These are phyloP conservation scores for Piprites chloris DNA, from an alignment of 2,113 vertebrate species.

Conservation along the genomic window DNA sequence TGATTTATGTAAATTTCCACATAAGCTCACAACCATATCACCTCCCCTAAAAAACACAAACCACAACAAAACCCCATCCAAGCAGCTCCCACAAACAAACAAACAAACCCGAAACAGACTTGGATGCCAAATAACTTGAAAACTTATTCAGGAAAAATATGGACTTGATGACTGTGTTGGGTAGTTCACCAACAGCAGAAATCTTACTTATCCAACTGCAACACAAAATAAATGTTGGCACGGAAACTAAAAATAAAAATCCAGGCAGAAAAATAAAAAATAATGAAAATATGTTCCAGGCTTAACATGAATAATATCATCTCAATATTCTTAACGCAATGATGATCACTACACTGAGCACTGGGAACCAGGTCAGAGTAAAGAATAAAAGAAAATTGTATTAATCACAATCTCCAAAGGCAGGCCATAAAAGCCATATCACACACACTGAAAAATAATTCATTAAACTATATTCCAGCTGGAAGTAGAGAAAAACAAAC, in stretches of 20 bases:
- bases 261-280: slow-evolving; percentile 1
- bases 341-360: neutral
- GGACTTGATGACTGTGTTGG: slow-evolving; percentile 35
- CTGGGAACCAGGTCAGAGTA: slow-evolving; percentile 26
- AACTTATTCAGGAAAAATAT: neutral
- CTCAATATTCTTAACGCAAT: slow-evolving; percentile 11
- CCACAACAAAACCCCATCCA: neutral
- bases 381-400: slow-evolving; percentile 63
- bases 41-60: neutral
- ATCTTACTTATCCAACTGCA: slow-evolving; percentile 39
- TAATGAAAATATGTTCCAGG: slow-evolving; percentile 17
- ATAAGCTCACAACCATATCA: neutral
- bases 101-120: neutral
- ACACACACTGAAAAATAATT: slow-evolving; percentile 74
- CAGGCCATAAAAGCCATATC: slow-evolving; percentile 71
- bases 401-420: slow-evolving; percentile 68
- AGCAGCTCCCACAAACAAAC: neutral
- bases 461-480: slow-evolving; percentile 73
- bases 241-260: slow-evolving; percentile 51
- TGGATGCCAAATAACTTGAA: slow-evolving; percentile 14
- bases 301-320: neutral
- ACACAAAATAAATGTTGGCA: slow-evolving; percentile 59
- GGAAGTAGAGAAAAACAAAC: slow-evolving; percentile 69
- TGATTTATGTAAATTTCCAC: neutral
- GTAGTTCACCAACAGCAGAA: slow-evolving; percentile 27